Base-by-base conservation (phyloP, 1,140 invertebrate species). In the Colletes latitarsis region DNA sequence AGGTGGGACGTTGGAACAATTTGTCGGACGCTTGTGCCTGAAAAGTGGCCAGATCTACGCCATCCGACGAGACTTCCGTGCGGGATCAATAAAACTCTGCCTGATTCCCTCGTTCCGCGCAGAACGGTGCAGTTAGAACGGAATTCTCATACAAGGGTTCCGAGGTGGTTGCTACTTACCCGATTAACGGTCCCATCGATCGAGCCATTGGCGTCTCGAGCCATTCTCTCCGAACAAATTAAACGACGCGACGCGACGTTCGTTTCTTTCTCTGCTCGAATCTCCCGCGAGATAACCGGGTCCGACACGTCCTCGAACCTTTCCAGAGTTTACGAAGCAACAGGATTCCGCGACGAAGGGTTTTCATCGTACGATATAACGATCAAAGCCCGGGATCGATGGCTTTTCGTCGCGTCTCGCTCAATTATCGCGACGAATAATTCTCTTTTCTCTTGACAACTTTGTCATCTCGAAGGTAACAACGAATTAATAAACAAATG, bases 181-280 rank as follows among this genome's bases (percentile, higher is more conserved):
- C 69, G 69, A 78, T 78, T 78, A 78, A 78, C 69, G 77, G 63
- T 64, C 76, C 57, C 57, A 71, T 71, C 58, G 46, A 49, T 41
- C 39, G n/a, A 63, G 46, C 30, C 46, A 62, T 64, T 60, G 49
- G 17, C 39, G 41, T 55, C 8, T 12, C 30, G 17, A 21, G n/a
- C 58, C 52, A 55, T 30, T 78, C 72, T n/a, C 55, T 3, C 63
- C 69, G 49, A 53, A 62, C 46, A 43, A 73, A 78, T 64, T 78
- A 73, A 78, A 78, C 41, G 57, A 72, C 39, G 58, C 9, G 30
- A 30, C 30, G 30, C 30, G 30, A 30, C 30, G 30, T 2, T 64
- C 49, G 58, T 43, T 53, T 30, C 46, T 52, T 63, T 55, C 14
- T 17, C 39, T 9, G 30, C 21, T 55, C 68, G 39, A n/a, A 30